Evolutionary conservation across 1,140 invertebrate species (phyloP), one percentile per base, ranked within the genome.

Genomic region (Drosophila orena): DNA sequence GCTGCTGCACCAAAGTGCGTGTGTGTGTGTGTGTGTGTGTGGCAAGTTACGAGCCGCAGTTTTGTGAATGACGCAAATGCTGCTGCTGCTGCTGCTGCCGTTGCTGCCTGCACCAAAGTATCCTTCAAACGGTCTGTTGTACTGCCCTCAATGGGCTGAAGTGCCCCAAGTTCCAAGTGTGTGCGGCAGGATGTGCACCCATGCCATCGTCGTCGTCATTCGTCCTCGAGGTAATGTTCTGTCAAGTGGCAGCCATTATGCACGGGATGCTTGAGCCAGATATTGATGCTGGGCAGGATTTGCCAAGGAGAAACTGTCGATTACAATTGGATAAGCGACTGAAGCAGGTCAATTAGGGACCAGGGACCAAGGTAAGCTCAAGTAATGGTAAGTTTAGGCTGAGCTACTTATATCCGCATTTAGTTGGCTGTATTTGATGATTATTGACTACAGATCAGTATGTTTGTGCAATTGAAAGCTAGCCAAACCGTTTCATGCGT

Each of bases 41-140:
- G 35, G 34, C 46, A 55, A 64, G 65, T 58, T 77, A 69, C 76
- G 64, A 73, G 61, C 55, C 47, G 30, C 60, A 49, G 65, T 70
- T 77, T 77, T 77, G 75, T 77, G 74, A 77, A 77, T 77, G 75
- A 77, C 74, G 75, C 75, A 77, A 77, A 77, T 77, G 75, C 73
- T 30, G 7, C 27, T 30, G 27, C 73, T 8, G 27, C 27, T 30
- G 27, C 7, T 30, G 27, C 27, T 77, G 75, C 73, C 10, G 7
- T 7, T 30, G 27, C 73, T 69, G 72, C 55, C 62, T 15, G 30
- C 34, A 52, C 35, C 69, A 70, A 70, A 70, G 66, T 70, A 69
- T 70, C 66, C 66, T 70, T 70, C 66, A 70, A 70, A 38, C 15
- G 66, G 49, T 12, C 24, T 49, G 46, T 49, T 27, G n/a, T 10